phyloP scores from a whole-genome alignment of 2,113 vertebrate genomes.

The Hippoglossus stenolepis region DNA sequence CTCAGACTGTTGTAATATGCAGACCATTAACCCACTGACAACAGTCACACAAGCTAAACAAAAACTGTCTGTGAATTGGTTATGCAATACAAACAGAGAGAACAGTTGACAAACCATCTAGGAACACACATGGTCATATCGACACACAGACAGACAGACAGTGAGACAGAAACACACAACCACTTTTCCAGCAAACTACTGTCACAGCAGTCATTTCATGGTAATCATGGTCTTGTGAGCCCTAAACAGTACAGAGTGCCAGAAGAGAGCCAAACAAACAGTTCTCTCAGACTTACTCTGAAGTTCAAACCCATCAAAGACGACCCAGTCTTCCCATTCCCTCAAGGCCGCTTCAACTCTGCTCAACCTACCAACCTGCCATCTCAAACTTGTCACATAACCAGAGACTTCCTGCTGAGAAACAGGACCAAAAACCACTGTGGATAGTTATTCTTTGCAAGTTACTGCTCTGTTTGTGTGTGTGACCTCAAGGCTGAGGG shows the following conservation, averaged over 20 bases:
- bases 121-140: conserved; percentile 49
- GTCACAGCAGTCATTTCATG: conserved; percentile 68
- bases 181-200: conserved; percentile 59
- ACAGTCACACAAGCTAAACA: conserved; percentile 51
- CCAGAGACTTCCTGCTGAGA: conserved; percentile 25
- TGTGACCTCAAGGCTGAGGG: conserved; percentile 39
- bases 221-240: conserved; percentile 61
- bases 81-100: conserved; percentile 54
- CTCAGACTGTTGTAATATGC: conserved; percentile 24
- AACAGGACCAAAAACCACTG: conserved; percentile 25
- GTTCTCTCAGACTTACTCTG: conserved; percentile 54
- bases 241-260: conserved; percentile 65
- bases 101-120: conserved; percentile 54
- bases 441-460: conserved; percentile 33
- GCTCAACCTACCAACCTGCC: conserved; percentile 48
- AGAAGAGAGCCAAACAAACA: conserved; percentile 73
- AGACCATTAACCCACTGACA: conserved; percentile 48
- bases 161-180: conserved; percentile 49
- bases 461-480: conserved; percentile 44
- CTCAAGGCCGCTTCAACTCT: conserved; percentile 26
- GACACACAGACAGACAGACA: conserved; percentile 55
- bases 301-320: conserved; percentile 69
- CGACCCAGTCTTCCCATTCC: conserved; percentile 30
- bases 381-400: conserved; percentile 41
- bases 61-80: conserved; percentile 43